A percentile compares a stretch with the other conserved stretches of the same genome.
phyloP scores from a whole-genome alignment of 2,113 vertebrate genomes.

The Jaculus jaculus region DNA sequence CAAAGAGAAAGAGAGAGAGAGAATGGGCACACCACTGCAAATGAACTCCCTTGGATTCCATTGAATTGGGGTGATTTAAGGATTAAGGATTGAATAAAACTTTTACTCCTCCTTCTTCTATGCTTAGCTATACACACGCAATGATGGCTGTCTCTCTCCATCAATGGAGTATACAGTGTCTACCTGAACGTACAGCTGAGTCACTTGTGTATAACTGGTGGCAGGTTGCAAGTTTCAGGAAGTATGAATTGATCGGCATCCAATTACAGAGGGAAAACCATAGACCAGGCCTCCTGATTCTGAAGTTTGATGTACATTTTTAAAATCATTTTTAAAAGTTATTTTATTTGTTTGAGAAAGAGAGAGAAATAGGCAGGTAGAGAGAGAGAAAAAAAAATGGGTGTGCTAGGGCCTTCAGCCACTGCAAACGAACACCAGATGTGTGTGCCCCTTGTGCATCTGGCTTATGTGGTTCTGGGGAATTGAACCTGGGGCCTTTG shows the following conservation, averaged over 20 bases:
- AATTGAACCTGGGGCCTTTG: too few relatives aligned
- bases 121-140: not conserved
- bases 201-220: not conserved
- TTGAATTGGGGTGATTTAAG: not conserved
- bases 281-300: not conserved
- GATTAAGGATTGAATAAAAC: not conserved
- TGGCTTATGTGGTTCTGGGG: too few relatives aligned
- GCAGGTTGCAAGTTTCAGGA: not conserved
- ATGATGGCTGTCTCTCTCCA: not conserved
- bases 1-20: too few relatives aligned
- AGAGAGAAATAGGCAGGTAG: too few relatives aligned
- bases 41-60: not conserved
- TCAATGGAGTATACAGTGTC: not conserved
- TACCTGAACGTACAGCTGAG: not conserved
- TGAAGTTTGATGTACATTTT: not conserved
- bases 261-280: not conserved
- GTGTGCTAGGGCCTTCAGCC: too few relatives aligned
- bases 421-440: too few relatives aligned
- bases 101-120: too few relatives aligned
- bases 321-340: too few relatives aligned
- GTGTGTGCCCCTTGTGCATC: too few relatives aligned
- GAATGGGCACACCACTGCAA: too few relatives aligned
- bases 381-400: too few relatives aligned
- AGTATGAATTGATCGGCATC: not conserved
- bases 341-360: too few relatives aligned